Conservation (phyloP, 2,888 invertebrate genomes). For the Limnephilus lunatus region DNA sequence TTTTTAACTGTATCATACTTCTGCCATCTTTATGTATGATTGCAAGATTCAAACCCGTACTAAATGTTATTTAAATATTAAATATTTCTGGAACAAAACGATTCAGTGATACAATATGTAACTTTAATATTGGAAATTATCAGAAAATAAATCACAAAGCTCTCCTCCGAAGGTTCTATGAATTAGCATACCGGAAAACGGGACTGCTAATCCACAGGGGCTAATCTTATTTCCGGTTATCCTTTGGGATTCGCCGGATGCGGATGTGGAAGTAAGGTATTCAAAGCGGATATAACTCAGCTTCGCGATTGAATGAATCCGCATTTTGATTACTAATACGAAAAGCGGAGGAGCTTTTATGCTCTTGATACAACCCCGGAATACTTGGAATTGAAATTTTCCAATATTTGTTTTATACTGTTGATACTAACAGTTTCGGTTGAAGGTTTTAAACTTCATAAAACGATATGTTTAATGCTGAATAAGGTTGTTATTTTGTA, state of each 20-base stretch:
- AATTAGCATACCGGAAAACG: conserved; percentile 40
- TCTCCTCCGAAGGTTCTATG: neutral
- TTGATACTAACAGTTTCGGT: neutral
- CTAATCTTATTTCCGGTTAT: conserved; percentile 51
- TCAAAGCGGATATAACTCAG: conserved; percentile 34
- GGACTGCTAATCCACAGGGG: conserved; percentile 40
- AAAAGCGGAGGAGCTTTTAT: neutral
- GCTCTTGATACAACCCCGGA: neutral
- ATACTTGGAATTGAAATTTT: neutral
- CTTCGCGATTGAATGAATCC: conserved; percentile 43
- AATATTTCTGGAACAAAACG: no score
- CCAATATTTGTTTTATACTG: neutral
- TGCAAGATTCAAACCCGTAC: no score
- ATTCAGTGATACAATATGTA: no score
- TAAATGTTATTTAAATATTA: no score
- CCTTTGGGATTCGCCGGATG: conserved; percentile 49
- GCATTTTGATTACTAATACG: conserved; percentile 48
- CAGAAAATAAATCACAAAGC: neutral
- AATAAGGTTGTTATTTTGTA: neutral
- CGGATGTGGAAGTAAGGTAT: conserved; percentile 15
- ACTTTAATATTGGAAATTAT: neutral
- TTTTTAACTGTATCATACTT: no score
- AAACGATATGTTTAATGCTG: neutral
- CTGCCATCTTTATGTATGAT: no score
- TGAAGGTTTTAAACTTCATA: neutral